Percentiles rank a stretch among this genome's conserved stretches.
Conservation (phyloP, 2,888 invertebrate species). For the Onthophagus sagittarius region DNA sequence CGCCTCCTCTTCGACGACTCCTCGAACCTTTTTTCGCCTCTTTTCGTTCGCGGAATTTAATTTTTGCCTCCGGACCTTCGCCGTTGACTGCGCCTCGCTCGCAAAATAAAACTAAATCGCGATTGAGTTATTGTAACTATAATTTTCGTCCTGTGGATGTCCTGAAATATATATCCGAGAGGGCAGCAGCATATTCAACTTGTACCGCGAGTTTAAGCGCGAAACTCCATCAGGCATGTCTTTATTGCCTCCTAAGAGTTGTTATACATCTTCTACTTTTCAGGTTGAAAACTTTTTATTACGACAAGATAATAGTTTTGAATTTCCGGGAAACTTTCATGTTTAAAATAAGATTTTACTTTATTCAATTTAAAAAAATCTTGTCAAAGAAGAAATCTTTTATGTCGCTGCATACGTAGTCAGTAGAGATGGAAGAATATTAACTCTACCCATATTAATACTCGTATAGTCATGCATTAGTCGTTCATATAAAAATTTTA, state of each 20-base stretch:
- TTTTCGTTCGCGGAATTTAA: slow-evolving; percentile 47
- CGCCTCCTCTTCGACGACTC: not conserved
- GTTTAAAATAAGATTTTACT: not conserved
- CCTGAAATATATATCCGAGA: slow-evolving; percentile 8
- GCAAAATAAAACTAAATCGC: slow-evolving; percentile 45
- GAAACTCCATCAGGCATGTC: slow-evolving; percentile 4
- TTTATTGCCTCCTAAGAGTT: slow-evolving; percentile 5
- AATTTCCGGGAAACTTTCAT: not conserved
- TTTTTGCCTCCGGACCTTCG: slow-evolving; percentile 37
- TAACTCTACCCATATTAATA: slow-evolving; percentile 18
- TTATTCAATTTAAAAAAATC: not conserved
- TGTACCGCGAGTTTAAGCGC: slow-evolving; percentile 1
- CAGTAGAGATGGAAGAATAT: slow-evolving; percentile 5
- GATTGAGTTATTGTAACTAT: slow-evolving; percentile 49
- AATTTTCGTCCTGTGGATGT: slow-evolving; percentile 29
- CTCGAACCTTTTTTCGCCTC: slow-evolving; percentile 16
- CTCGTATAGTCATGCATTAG: slow-evolving; percentile 18
- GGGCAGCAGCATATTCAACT: slow-evolving; percentile 4
- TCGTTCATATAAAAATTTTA: slow-evolving; percentile 15
- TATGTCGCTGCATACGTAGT: not conserved
- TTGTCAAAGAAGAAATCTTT: not conserved
- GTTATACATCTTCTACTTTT: not conserved
- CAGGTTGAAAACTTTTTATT: not conserved
- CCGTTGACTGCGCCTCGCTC: not conserved
- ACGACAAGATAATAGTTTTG: not conserved